Conservation (phyloP, 2,888 invertebrate genomes). For the Leptothorax acervorum region DNA sequence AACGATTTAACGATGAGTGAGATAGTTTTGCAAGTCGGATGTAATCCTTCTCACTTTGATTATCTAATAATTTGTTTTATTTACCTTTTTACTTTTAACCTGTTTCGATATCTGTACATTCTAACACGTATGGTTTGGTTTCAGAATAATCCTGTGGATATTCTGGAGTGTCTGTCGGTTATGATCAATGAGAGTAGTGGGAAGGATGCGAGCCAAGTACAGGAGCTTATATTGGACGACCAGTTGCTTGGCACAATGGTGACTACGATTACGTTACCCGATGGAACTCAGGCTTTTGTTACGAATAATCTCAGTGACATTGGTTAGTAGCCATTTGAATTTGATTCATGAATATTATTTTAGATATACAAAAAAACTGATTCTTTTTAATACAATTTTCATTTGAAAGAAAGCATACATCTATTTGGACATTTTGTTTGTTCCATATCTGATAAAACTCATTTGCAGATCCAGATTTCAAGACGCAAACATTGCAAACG, state of each 20-base stretch:
- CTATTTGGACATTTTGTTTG: not conserved
- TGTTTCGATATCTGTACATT: not conserved
- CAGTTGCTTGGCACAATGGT: slow-evolving; percentile 79
- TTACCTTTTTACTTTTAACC: not conserved
- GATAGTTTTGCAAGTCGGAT: not conserved
- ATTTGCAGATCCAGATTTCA: slow-evolving; percentile 65
- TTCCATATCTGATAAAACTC: not conserved
- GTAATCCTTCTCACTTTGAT: not conserved
- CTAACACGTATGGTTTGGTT: not conserved
- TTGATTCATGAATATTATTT: not conserved
- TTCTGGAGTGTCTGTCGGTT: slow-evolving; percentile 80
- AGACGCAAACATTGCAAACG: slow-evolving; percentile 72
- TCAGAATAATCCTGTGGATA: slow-evolving; percentile 77
- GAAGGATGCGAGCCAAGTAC: slow-evolving; percentile 68
- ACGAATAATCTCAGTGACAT: slow-evolving; percentile 75
- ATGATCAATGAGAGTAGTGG: slow-evolving; percentile 78
- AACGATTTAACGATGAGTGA: not conserved
- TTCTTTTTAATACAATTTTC: not conserved
- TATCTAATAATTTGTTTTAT: not conserved
- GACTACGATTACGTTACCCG: slow-evolving; percentile 83
- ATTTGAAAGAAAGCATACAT: not conserved
- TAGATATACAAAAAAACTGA: not conserved
- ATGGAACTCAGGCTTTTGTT: slow-evolving; percentile 83
- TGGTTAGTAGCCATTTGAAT: slow-evolving; percentile 58
- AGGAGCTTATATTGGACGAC: slow-evolving; percentile 79